Base-by-base conservation (phyloP, 1,140 invertebrate genomes). In the Brachionus manjavacas region DNA sequence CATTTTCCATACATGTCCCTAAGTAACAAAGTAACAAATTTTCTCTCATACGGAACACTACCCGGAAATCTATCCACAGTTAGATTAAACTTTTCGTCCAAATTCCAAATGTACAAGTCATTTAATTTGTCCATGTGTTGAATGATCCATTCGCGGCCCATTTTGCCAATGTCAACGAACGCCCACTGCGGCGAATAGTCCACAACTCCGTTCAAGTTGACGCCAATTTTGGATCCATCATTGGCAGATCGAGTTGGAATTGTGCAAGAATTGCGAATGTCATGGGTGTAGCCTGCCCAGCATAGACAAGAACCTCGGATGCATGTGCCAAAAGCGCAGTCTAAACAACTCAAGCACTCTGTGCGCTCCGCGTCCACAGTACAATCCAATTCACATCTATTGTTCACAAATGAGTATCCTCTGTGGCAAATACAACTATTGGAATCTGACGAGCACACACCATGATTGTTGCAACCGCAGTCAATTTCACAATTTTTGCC, bases 141-240 rank as follows among this genome's bases (percentile, higher is more conserved):
- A 3, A 86, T 87, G 28, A 87, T 85, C 87, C 87, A 87, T 6
- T 85, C 83, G 9, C 84, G 83, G 0, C 86, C 87, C 25, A 85
- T 79, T 78, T 86, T 87, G n/a, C 84, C 85, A 14, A 87, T 74
- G 55, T 87, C 86, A 2, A 87, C 86, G 80, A 87, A 87, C 43
- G 87, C 87, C 23, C 87, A 41, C 76, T 87, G 86, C 0, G 86
- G 85, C 0, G 86, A 87, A 25, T 85, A 87, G 60, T 87, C 87
- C 2, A 84, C 84, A 1, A 87, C 66, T 8, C 86, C 87, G 4
- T 76, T 86, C 0, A 87, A 39, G 74, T 87, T 87, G 39, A 87
- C 85, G 6, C 87, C 87, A 12, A 76, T 25, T 49, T 76, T 76
- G 2, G 72, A 76, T 20, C 72, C 72, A 28, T 76, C 72, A 28